Percentiles rank a stretch among this genome's conserved stretches.
Evolutionary conservation across 2,888 invertebrate genomes (phyloP).

Genomic region (Brachynemurus nebulosus): DNA sequence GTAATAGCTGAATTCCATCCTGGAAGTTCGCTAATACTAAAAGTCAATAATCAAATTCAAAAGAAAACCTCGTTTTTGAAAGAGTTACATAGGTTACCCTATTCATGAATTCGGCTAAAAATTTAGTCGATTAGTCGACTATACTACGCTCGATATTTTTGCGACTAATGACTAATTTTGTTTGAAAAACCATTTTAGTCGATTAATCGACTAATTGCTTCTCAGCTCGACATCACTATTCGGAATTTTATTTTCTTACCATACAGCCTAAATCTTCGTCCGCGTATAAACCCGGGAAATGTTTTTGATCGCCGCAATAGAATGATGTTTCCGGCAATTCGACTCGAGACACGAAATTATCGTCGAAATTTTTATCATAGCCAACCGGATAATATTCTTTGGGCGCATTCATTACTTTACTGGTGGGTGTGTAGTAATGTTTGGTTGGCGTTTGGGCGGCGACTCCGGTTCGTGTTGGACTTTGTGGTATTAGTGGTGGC

Average conservation of each 20-base stretch:
- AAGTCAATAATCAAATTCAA: too few relatives aligned
- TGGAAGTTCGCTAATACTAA: too few relatives aligned
- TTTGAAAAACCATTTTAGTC: too few relatives aligned
- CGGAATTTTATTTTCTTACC: conserved; percentile 41
- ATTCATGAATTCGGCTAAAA: too few relatives aligned
- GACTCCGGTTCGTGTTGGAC: conserved; percentile 29
- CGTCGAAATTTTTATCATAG: conserved; percentile 81
- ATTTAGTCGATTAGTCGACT: too few relatives aligned
- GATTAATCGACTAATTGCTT: too few relatives aligned
- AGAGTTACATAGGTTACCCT: too few relatives aligned
- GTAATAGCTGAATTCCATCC: too few relatives aligned
- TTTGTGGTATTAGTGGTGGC: conserved; percentile 26
- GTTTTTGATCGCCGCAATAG: conserved; percentile 77
- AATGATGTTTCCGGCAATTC: conserved; percentile 73
- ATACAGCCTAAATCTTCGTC: conserved; percentile 81
- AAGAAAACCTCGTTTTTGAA: too few relatives aligned
- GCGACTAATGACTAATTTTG: too few relatives aligned
- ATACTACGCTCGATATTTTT: too few relatives aligned
- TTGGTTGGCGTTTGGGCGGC: conserved; percentile 23
- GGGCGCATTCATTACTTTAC: conserved; percentile 78
- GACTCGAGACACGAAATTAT: conserved; percentile 72
- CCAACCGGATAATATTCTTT: conserved; percentile 78
- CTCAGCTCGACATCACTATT: too few relatives aligned
- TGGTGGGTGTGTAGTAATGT: conserved; percentile 18
- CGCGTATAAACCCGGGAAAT: conserved; percentile 79